These are phyloP conservation scores for Brachionus sp. DNA, from an alignment of 1,140 invertebrate species.

Conservation along the genomic window DNA sequence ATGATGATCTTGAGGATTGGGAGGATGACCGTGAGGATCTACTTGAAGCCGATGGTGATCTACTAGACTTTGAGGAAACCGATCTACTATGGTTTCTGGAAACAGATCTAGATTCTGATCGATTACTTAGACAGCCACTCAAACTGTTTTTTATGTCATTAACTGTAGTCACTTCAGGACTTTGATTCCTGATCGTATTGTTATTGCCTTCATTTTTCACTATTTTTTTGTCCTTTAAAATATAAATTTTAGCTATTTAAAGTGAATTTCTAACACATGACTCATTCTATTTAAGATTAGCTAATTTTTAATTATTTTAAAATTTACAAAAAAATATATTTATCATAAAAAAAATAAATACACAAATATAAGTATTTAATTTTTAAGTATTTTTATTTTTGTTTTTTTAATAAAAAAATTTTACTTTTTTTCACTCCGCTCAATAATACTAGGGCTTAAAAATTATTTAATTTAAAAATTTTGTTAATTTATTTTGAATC, in stretches of 20 bases:
- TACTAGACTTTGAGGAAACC: neutral
- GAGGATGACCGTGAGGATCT: neutral
- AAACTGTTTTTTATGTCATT: neutral
- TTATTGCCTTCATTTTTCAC: neutral
- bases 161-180: neutral
- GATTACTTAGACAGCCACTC: neutral
- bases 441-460: neutral
- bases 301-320: constrained; percentile 31
- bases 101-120: neutral
- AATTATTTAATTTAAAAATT: neutral
- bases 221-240: neutral
- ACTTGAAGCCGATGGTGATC: neutral
- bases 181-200: neutral
- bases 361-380: neutral
- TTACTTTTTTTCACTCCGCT: constrained; percentile 16
- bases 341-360: neutral
- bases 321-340: constrained; percentile 26
- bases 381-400: neutral
- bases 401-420: neutral
- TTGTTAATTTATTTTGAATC: neutral
- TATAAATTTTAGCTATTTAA: neutral
- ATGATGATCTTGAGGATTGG: neutral
- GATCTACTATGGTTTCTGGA: neutral
- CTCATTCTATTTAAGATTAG: constrained; percentile 29
- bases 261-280: neutral